A percentile compares a stretch with the other conserved stretches of the same genome.
phyloP scores from a whole-genome alignment of 1,140 invertebrate genomes.

The Bradysia coprophila region DNA sequence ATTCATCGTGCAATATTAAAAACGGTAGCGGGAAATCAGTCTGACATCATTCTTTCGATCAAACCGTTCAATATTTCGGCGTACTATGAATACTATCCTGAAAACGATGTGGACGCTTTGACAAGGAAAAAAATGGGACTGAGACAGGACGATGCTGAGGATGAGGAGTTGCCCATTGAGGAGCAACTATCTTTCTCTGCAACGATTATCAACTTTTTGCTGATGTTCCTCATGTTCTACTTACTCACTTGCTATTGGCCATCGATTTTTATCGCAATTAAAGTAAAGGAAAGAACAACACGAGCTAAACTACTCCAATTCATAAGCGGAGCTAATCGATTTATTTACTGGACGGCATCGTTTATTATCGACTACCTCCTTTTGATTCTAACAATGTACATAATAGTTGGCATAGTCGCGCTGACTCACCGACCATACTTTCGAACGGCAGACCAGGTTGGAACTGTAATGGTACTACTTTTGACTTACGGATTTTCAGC shows the following conservation, averaged over 20 bases:
- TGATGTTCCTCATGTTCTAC: too few relatives aligned
- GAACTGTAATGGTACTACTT: constrained; percentile 26
- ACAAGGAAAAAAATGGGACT: constrained; percentile 10
- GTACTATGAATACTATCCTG: too few relatives aligned
- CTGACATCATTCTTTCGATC: too few relatives aligned
- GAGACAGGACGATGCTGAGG: constrained; percentile 28
- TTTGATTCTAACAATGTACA: neutral
- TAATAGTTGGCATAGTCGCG: constrained; percentile 26
- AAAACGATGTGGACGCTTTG: too few relatives aligned
- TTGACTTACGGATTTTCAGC: constrained; percentile 28
- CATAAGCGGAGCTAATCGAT: neutral
- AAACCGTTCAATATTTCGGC: too few relatives aligned
- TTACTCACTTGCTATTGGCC: too few relatives aligned
- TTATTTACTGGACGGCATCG: neutral
- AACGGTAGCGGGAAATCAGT: too few relatives aligned
- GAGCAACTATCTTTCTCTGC: constrained; percentile 44
- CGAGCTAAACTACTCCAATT: neutral
- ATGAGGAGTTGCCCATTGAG: constrained; percentile 37
- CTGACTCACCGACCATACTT: constrained; percentile 36
- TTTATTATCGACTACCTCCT: neutral
- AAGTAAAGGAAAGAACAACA: neutral
- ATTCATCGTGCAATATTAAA: too few relatives aligned
- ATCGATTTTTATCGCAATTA: neutral
- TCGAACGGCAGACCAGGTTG: constrained; percentile 25
- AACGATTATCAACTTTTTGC: constrained; percentile 9